Base-by-base conservation (phyloP, 1,140 invertebrate genomes). In the Meloidogyne chitwoodi region DNA sequence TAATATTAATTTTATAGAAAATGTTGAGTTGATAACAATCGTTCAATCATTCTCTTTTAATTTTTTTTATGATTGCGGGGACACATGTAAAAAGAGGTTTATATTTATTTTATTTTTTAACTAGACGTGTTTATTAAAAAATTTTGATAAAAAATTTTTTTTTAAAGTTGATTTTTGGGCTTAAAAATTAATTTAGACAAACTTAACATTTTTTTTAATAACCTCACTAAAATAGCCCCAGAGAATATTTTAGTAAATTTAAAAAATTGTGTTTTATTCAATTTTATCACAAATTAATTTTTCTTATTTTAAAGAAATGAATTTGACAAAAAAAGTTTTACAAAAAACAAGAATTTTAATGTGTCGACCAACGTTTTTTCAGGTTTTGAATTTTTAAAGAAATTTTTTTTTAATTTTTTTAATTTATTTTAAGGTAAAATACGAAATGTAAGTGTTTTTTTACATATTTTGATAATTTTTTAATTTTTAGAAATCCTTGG, bases 401-500 rank as follows among this genome's bases (percentile, higher is more conserved):
- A 38, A 38, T 6, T 38, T 38, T 38, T 38, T 38, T 38, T 31
- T 31, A 31, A 31, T 31, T 24, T 34, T 4, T 74, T 44, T 76
- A 5, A 24, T 16, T 22, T 4, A 5, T 76, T 11, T 24, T 14
- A 16, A 75, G 41, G 62, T 77, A 0, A 64, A 77, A 73, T 76
- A 76, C n/a, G 62, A 56, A 38, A 79, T 61, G 27, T 29, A 27
- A n/a, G 27, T 14, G 16, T 4, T 22, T 5, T 16, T 14, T 8
- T 74, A 29, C 2, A n/a, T n/a, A n/a, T 22, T 68, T 76, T 26
- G 16, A 74, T 31, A 34, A 83, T 77, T 34, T 84, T 3, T 75
- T 74, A 19, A 84, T 85, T 67, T 73, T 77, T 14, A 85, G 87
- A 69, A 86, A 87, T 70, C 85, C 85, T 11, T 86, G 85, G 85